phyloP scores from a whole-genome alignment of 2,797 vertebrate genomes.

The Pantherophis vulpinus region DNA sequence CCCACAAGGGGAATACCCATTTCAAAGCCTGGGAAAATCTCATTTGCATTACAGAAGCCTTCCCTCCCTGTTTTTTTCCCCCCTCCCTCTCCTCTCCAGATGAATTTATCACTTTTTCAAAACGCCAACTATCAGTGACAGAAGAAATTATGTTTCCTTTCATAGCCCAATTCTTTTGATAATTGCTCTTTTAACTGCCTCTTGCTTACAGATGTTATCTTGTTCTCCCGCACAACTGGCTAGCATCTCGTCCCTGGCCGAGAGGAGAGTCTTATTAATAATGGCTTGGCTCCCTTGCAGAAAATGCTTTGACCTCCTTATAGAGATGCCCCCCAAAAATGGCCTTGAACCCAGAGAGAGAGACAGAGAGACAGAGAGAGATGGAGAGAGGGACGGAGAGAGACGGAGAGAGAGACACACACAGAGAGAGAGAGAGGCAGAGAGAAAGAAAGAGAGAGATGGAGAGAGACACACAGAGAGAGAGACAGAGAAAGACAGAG shows the following conservation, averaged over 20 bases:
- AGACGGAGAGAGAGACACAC: too few relatives aligned
- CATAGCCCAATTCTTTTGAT: conserved; percentile 51
- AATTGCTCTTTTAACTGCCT: conserved; percentile 34
- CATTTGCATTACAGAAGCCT: conserved; percentile 68
- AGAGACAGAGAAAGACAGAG: fast-evolving
- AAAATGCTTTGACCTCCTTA: not conserved
- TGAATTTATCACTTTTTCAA: conserved; percentile 57
- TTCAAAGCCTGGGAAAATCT: conserved; percentile 65
- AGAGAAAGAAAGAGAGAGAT: too few relatives aligned
- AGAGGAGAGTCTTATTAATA: not conserved
- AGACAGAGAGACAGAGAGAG: fast-evolving
- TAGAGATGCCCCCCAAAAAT: not conserved
- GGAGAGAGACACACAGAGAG: too few relatives aligned
- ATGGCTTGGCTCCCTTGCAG: not conserved
- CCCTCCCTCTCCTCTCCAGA: conserved; percentile 53
- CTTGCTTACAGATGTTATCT: conserved; percentile 33
- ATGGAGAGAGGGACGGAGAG: fast-evolving
- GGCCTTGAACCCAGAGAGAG: not conserved
- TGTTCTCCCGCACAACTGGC: not conserved
- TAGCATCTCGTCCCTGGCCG: not conserved
- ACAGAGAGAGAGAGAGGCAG: too few relatives aligned
- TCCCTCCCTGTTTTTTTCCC: not conserved
- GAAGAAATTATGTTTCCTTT: conserved; percentile 58
- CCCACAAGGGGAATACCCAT: conserved; percentile 61
- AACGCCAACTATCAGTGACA: conserved; percentile 56